phyloP scores from a whole-genome alignment of 2,888 invertebrate species.

The Lymantria dispar region DNA sequence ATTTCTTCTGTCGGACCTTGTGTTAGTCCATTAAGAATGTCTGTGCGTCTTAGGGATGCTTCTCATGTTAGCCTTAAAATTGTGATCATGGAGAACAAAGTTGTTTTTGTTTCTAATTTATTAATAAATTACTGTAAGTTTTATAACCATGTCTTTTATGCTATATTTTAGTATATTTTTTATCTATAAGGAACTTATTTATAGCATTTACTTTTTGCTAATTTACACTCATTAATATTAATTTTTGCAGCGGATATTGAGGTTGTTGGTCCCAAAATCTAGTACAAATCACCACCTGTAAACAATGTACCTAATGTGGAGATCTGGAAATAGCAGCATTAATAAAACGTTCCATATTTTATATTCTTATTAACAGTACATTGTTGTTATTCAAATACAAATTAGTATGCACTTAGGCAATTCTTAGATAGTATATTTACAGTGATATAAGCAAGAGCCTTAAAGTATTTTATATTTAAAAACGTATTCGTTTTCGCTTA shows the following conservation, averaged over 20 bases:
- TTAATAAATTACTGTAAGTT: conserved; percentile 75
- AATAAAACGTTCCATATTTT: not conserved
- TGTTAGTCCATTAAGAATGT: conserved; percentile 15
- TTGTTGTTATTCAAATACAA: conserved; percentile 29
- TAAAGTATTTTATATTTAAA: conserved; percentile 8
- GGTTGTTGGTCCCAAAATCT: conserved; percentile 68
- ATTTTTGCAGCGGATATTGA: conserved; percentile 36
- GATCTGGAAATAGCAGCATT: conserved; percentile 9
- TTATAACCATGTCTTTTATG: conserved; percentile 49
- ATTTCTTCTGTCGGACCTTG: conserved; percentile 51
- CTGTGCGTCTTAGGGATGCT: conserved; percentile 19
- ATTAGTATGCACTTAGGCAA: conserved; percentile 46
- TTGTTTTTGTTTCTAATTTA: conserved; percentile 82
- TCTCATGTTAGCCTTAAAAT: conserved; percentile 51
- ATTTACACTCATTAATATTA: conserved; percentile 38
- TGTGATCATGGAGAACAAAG: conserved; percentile 77
- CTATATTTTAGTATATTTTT: conserved; percentile 41
- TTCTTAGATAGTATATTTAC: conserved; percentile 53
- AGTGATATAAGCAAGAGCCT: conserved; percentile 30
- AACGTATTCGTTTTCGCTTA: conserved; percentile 16
- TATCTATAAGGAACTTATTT: conserved; percentile 43
- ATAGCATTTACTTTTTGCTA: conserved; percentile 44
- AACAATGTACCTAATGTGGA: conserved; percentile 22
- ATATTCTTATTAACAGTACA: conserved; percentile 5
- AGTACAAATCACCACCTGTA: conserved; percentile 50